A percentile compares a stretch with the other conserved stretches of the same genome.
Evolutionary conservation across 2,113 vertebrate species (phyloP).

Genomic region (Equus przewalskii): DNA sequence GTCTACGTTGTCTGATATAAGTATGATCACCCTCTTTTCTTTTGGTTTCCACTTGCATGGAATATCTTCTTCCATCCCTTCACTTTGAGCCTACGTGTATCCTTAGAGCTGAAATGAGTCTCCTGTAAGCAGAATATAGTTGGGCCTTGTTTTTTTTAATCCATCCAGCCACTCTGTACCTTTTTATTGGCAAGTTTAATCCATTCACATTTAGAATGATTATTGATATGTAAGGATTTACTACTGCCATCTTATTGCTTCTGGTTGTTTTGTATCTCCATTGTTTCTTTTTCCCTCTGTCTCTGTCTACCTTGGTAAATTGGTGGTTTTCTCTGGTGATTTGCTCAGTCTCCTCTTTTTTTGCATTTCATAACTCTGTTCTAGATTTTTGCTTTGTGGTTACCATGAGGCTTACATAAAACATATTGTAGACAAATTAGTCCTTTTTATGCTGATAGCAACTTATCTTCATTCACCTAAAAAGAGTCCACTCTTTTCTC

Average conservation of each 20-base stretch:
- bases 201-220: not conserved
- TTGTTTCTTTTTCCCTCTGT: not conserved
- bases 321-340: not conserved
- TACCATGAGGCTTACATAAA: not conserved
- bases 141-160: not conserved
- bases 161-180: not conserved
- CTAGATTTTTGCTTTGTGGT: not conserved
- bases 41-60: not conserved
- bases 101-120: not conserved
- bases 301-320: not conserved
- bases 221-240: not conserved
- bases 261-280: not conserved
- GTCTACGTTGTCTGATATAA: not conserved
- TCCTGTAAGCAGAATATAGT: not conserved
- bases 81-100: not conserved
- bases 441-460: not conserved
- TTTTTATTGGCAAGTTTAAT: not conserved
- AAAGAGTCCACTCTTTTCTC: not conserved
- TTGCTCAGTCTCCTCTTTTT: not conserved
- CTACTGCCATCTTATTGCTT: not conserved
- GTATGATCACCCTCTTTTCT: not conserved
- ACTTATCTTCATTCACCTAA: not conserved
- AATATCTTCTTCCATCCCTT: not conserved
- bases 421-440: not conserved
- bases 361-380: not conserved